A percentile compares a stretch with the other conserved stretches of the same genome.
Evolutionary conservation across 2,888 invertebrate genomes (phyloP).

Genomic region (Chaitophorus viminalis): DNA sequence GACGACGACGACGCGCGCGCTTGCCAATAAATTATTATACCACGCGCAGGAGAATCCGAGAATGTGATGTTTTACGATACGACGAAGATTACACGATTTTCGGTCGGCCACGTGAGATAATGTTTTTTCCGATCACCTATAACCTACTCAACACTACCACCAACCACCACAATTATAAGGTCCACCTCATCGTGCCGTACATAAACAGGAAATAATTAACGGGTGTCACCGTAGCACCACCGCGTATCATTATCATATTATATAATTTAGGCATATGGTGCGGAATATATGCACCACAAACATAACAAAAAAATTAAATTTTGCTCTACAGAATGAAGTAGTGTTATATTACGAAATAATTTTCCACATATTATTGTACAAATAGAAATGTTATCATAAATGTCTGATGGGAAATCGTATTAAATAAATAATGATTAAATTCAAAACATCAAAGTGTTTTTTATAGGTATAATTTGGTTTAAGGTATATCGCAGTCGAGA

Average conservation of each 20-base stretch:
- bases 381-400: neutral
- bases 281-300: neutral
- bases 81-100: conserved; percentile 31
- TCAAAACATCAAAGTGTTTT: too few species aligned
- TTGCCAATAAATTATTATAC: conserved; percentile 58
- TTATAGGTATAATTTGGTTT: too few species aligned
- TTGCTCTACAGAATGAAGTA: neutral
- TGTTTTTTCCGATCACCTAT: conserved; percentile 34
- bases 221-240: too few species aligned
- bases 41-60: neutral
- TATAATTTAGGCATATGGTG: neutral
- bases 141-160: neutral
- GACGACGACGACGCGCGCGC: conserved; percentile 16
- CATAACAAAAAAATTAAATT: neutral
- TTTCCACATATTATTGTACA: neutral
- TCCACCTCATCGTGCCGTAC: neutral
- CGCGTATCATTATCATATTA: neutral
- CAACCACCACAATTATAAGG: neutral
- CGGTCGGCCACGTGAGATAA: conserved; percentile 35
- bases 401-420: neutral
- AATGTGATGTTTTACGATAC: conserved; percentile 41
- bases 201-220: neutral
- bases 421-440: too few species aligned
- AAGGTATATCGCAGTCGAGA: too few species aligned
- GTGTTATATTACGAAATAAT: neutral